Base-by-base conservation (phyloP, 2,888 invertebrate genomes). In the Drosophila merina region DNA sequence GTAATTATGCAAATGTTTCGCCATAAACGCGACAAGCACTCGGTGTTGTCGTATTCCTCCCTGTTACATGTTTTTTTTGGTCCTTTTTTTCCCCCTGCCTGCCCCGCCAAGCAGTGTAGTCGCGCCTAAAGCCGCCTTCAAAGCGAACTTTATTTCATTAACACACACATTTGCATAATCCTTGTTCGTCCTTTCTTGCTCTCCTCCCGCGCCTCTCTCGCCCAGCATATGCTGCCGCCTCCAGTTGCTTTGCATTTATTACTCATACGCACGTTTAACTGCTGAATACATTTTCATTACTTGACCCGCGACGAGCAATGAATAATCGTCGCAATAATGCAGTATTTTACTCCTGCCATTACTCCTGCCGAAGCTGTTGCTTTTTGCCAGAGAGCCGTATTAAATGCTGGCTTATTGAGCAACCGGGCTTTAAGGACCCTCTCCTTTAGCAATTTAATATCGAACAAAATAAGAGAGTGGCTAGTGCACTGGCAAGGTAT, bases 1-100 rank as follows among this genome's bases (percentile, higher is more conserved):
- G 79, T 75, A 87, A 84, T 85, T 85, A 88, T 88, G 88, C 86
- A 85, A 88, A 85, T 88, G 84, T 73, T 75, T 75, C 72, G 70
- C 72, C 75, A 82, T 77, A 85, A 87, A 68, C 72, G 75, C 76
- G 75, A 75, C 84, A 80, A 86, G 86, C 80, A 88, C 80, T 82
- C 77, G 79, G 76, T 68, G 70, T 45, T 57, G 48, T 14, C 52
- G 55, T 45, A 62, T 45, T 60, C 59, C 60, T 63, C 44, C 60
- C 60, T 63, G 40, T 20, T 42, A 42, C 20, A 49, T 64, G 40
- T 63, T 42, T 40, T 14, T 6, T 57, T 42, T 42, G 9, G 12
- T 9, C 31, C 48, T 31, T 9, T 31, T 9, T 30, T 44, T 20
- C 31, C 36, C 36, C 7, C 14, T 10, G 10, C 30, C 14, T 25